Evolutionary conservation across 2,113 vertebrate genomes (phyloP).

Genomic region (Myotis davidii): DNA sequence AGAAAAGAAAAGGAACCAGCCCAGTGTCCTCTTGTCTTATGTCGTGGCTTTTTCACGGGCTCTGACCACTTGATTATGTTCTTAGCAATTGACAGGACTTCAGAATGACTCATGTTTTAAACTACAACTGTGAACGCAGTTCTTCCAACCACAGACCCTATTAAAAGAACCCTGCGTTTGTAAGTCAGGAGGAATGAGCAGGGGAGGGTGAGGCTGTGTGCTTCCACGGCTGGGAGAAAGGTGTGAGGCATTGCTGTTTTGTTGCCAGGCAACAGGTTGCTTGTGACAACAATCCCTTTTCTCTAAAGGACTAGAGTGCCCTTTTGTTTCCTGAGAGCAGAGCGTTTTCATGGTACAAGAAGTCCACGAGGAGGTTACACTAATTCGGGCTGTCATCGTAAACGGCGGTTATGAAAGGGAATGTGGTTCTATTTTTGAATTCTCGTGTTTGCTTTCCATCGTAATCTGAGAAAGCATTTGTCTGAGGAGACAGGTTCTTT

Average conservation of each 20-base stretch:
- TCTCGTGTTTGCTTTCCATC: not conserved
- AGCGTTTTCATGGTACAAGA: slow-evolving; percentile 35
- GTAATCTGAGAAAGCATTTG: not conserved
- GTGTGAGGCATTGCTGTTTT: slow-evolving; percentile 58
- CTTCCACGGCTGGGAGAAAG: not conserved
- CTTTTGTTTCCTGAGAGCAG: slow-evolving; percentile 1
- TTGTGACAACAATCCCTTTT: slow-evolving; percentile 59
- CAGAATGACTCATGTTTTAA: not conserved
- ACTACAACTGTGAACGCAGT: not conserved
- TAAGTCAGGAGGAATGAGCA: not conserved
- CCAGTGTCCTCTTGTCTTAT: not conserved
- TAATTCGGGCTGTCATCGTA: not conserved
- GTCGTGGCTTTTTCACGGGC: not conserved
- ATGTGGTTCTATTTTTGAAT: not conserved
- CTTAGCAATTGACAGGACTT: not conserved
- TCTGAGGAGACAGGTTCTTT: not conserved
- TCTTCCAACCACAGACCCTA: slow-evolving; percentile 23
- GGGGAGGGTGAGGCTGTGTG: slow-evolving; percentile 20
- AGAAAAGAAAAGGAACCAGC: not conserved
- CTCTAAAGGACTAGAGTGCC: not conserved
- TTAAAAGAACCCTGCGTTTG: slow-evolving; percentile 31
- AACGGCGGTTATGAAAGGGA: slow-evolving; percentile 1
- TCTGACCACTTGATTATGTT: not conserved
- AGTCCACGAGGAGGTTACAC: not conserved
- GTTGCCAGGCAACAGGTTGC: slow-evolving; percentile 66